These are phyloP conservation scores for Drosophila rellima DNA, from an alignment of 2,888 invertebrate species.

Conservation along the genomic window DNA sequence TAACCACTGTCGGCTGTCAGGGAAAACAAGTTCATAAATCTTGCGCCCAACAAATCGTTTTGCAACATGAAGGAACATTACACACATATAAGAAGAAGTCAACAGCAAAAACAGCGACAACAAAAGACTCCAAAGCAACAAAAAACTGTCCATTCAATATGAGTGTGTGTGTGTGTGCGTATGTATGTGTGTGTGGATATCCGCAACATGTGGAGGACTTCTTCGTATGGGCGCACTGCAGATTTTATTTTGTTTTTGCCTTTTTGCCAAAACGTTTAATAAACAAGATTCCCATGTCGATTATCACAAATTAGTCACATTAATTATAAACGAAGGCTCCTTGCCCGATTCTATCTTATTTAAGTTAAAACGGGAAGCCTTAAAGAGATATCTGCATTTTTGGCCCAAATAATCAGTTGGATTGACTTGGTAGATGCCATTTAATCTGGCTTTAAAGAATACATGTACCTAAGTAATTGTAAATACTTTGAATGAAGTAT, in stretches of 20 bases:
- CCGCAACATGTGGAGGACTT: slow-evolving; percentile 47
- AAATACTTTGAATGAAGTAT: too few species aligned
- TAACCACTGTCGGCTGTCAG: slow-evolving; percentile 84
- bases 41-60: slow-evolving; percentile 83
- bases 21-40: slow-evolving; percentile 84
- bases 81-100: slow-evolving; percentile 58
- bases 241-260: slow-evolving; percentile 24
- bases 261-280: slow-evolving; percentile 81
- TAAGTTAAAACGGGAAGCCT: slow-evolving; percentile 7
- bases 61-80: slow-evolving; percentile 82
- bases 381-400: background rate
- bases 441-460: background rate
- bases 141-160: slow-evolving; percentile 52
- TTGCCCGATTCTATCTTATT: slow-evolving; percentile 5
- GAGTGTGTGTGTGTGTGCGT: slow-evolving; percentile 8
- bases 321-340: slow-evolving; percentile 74
- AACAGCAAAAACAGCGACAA: slow-evolving; percentile 37
- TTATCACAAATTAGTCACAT: slow-evolving; percentile 85
- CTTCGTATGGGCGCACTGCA: slow-evolving; percentile 26
- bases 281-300: slow-evolving; percentile 85
- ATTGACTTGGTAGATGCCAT: background rate
- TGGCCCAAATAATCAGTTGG: background rate
- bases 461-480: background rate
- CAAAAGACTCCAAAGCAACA: slow-evolving; percentile 44
- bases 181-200: slow-evolving; percentile 19